Conservation (phyloP, 2,888 invertebrate species). For the Diaperis boleti region DNA sequence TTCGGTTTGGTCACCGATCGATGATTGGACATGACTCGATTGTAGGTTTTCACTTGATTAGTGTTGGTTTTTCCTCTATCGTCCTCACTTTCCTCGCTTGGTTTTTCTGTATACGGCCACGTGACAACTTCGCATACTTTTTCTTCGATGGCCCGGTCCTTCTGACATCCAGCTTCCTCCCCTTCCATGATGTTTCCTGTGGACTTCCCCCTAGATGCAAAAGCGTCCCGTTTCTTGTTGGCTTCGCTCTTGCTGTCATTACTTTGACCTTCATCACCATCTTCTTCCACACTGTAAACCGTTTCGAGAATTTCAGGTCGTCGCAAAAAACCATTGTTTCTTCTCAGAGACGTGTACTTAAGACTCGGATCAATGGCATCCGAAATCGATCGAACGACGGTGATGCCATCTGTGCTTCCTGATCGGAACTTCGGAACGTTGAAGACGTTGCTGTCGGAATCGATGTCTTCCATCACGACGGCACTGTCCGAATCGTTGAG, state of each 20-base stretch:
- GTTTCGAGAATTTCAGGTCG: conserved; percentile 86
- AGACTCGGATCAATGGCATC: conserved; percentile 87
- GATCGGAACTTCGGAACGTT: conserved; percentile 74
- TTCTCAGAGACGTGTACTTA: conserved; percentile 77
- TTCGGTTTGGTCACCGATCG: conserved; percentile 91
- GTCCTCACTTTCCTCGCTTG: conserved; percentile 61
- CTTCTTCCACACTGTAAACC: conserved; percentile 89
- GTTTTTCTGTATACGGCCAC: conserved; percentile 57
- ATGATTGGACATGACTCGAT: conserved; percentile 91
- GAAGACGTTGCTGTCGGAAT: conserved; percentile 74
- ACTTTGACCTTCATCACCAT: conserved; percentile 71
- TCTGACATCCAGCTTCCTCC: conserved; percentile 45
- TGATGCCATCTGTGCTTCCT: conserved; percentile 75
- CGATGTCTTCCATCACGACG: conserved; percentile 86
- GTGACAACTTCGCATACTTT: conserved; percentile 50
- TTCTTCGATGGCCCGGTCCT: conserved; percentile 55
- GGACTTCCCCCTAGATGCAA: conserved; percentile 60
- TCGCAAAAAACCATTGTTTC: conserved; percentile 83
- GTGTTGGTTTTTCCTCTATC: conserved; percentile 53
- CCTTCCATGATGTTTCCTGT: conserved; percentile 52
- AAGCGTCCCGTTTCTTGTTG: conserved; percentile 68
- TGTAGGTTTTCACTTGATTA: conserved; percentile 74
- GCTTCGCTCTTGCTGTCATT: conserved; percentile 67
- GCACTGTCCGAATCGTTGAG: conserved; percentile 92
- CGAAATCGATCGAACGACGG: conserved; percentile 85